Base-by-base conservation (phyloP, 2,113 vertebrate species). In the Chitala chitala region DNA sequence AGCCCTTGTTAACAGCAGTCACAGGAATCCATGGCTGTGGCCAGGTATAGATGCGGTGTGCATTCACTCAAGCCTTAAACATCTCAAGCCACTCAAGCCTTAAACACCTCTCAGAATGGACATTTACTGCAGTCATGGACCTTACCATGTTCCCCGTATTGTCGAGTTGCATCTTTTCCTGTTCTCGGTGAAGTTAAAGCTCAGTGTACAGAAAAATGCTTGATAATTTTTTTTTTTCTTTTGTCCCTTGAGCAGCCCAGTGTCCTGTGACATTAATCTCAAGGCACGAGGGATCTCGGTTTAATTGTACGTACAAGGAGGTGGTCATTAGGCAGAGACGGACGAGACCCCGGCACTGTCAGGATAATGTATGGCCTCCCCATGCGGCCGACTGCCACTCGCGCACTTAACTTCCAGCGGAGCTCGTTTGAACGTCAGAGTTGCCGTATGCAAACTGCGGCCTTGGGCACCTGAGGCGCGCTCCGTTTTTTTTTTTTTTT, bases 271-370 rank as follows among this genome's bases (percentile, higher is more conserved):
- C 29, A 51, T 69, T 69, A 31, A 42, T 66, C 40, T 53, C 31
- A 1, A 15, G 44, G 33, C n/a, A 48, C 15, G 46, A 69, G 46
- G 31, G 40, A 17, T 48, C 55, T 26, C 29, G 24, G 42, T 31
- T 8, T 78, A 55, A 51, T 58, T 69, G 64, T 31, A 65, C 50
- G 50, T 68, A 51, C 58, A 71, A 31, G 72, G 42, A 73, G 71
- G 20, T 12, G 69, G 74, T 66, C 51, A 80, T 79, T 69, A 79
- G 69, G 68, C 59, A 50, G 61, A 71, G 55, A 64, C 71, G 66
- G 61, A 56, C 72, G 55, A 8, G 5, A 50, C 78, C 70, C 29
- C 24, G 22, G 5, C 48, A 12, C 68, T 78, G 69, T 79, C 71
- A 75, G 38, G 63, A 63, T 59, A 78, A 75, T 56, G 71, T 73